These are phyloP conservation scores for Fragariocoptes setiger DNA, from an alignment of 1,140 invertebrate genomes.

Conservation along the genomic window DNA sequence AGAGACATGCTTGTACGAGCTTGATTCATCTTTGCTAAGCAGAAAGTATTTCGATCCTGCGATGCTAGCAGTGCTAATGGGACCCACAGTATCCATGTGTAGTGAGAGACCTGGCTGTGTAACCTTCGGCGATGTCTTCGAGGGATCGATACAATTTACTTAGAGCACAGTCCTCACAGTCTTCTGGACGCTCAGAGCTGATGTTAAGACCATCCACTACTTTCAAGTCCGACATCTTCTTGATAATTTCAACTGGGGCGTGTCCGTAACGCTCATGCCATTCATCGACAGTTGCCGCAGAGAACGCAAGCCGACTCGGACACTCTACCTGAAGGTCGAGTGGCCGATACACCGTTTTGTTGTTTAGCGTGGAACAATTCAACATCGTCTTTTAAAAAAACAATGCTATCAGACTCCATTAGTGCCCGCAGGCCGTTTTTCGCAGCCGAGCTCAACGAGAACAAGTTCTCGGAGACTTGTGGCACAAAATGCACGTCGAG, in stretches of 20 bases:
- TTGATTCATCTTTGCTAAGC: slow-evolving; percentile 18
- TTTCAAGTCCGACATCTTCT: not conserved
- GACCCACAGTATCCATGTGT: slow-evolving; percentile 17
- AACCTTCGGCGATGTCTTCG: not conserved
- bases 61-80: slow-evolving; percentile 16
- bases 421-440: not conserved
- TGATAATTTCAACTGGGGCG: not conserved
- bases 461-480: not conserved
- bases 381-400: too few species aligned
- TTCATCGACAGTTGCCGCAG: not conserved
- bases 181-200: not conserved
- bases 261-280: not conserved
- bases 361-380: too few species aligned
- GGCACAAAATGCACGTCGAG: not conserved
- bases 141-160: not conserved
- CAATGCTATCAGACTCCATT: not conserved
- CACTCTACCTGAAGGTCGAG: too few species aligned
- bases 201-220: not conserved
- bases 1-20: slow-evolving; percentile 15
- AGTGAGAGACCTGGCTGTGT: slow-evolving; percentile 2
- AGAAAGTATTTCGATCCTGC: slow-evolving; percentile 15
- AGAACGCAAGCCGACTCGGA: too few species aligned
- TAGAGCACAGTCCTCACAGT: not conserved
- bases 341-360: too few species aligned
- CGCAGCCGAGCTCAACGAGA: not conserved